Conservation (phyloP, 2,888 invertebrate species). For the Chaitophorus viminalis region DNA sequence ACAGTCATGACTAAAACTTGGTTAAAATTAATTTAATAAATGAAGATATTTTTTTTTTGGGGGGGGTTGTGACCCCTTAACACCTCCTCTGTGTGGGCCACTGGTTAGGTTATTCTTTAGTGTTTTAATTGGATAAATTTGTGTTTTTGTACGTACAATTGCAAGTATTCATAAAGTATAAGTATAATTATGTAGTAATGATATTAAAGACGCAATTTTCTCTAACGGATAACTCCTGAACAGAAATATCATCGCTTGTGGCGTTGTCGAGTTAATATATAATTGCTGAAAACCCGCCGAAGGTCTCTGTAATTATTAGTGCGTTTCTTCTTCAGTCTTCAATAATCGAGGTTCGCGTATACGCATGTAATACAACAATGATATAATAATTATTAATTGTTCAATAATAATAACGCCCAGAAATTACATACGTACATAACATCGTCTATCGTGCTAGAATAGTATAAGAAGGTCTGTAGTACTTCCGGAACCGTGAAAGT, state of each 20-base stretch:
- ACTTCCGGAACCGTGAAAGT: conserved; percentile 2
- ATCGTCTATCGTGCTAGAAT: background rate
- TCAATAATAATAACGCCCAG: background rate
- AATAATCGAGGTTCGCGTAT: background rate
- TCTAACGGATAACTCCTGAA: background rate
- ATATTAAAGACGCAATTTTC: no score
- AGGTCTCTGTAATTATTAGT: background rate
- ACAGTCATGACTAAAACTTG: no score
- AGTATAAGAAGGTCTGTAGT: background rate
- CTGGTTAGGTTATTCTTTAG: no score
- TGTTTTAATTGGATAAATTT: no score
- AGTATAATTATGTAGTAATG: background rate
- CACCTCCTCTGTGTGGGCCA: no score
- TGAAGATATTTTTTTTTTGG: no score
- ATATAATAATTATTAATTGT: conserved; percentile 14
- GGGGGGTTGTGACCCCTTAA: no score
- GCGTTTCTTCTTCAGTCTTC: background rate
- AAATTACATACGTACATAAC: background rate
- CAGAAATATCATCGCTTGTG: background rate
- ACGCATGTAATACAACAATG: background rate
- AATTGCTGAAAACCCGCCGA: background rate
- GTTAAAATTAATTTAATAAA: no score
- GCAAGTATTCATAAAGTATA: no score
- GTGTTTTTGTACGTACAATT: no score
- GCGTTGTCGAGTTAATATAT: background rate